These are phyloP conservation scores for Esox masquinongy DNA, from an alignment of 2,797 vertebrate species.

Conservation along the genomic window DNA sequence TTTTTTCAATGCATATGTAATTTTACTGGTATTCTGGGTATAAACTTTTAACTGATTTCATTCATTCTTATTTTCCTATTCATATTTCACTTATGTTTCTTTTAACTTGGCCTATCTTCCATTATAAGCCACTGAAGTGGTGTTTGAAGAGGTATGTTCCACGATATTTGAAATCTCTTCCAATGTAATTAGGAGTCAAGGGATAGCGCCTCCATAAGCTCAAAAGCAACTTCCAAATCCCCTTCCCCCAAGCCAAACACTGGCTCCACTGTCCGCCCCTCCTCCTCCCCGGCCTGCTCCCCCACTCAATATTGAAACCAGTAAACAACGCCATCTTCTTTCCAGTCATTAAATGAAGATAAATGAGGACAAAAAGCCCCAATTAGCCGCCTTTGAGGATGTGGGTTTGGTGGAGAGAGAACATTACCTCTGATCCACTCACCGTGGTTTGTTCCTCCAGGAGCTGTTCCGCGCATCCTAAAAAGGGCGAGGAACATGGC, in stretches of 20 bases:
- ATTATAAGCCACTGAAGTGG: no score
- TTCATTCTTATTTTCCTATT: no score
- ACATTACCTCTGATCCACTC: slow-evolving; percentile 27
- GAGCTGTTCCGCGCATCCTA: slow-evolving; percentile 19
- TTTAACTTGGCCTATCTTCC: no score
- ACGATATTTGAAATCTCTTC: slow-evolving; percentile 47
- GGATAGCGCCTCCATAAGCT: slow-evolving; percentile 45
- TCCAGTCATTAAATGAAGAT: slow-evolving; percentile 66
- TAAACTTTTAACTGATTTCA: no score
- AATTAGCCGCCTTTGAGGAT: slow-evolving; percentile 59
- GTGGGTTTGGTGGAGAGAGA: slow-evolving; percentile 41
- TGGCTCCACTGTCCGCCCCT: slow-evolving; percentile 48
- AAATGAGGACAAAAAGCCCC: slow-evolving; percentile 61
- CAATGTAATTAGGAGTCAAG: slow-evolving; percentile 55
- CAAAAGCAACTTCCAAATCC: slow-evolving; percentile 56
- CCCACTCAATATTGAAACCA: slow-evolving; percentile 54
- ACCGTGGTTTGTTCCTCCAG: slow-evolving; percentile 15
- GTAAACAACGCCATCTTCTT: slow-evolving; percentile 62
- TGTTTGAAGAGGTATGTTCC: slow-evolving; percentile 24
- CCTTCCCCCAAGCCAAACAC: slow-evolving; percentile 45
- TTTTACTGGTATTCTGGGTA: no score
- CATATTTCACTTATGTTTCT: no score
- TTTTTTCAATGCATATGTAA: no score
- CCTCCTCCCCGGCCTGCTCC: slow-evolving; percentile 11
- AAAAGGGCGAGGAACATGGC: slow-evolving; percentile 13